Evolutionary conservation across 2,888 invertebrate genomes (phyloP), one percentile per base, ranked within the genome.

Genomic region (Selenia dentaria): DNA sequence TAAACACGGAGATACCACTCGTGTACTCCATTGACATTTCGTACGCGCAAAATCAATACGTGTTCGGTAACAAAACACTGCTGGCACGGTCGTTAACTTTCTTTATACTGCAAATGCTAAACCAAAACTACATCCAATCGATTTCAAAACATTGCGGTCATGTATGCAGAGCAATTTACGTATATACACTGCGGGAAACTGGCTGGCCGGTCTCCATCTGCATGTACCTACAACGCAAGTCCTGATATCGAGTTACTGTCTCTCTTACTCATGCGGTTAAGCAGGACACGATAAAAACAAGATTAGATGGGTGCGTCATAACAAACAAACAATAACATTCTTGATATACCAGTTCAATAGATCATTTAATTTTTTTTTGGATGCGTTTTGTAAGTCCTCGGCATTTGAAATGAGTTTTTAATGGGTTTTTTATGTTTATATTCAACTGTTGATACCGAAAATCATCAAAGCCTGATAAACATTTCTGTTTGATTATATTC

Each of bases 41-140:
- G 16, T 29, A 8, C 11, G 18, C 10, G 24, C 24, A 42, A 44
- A 51, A 57, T 46, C 46, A 46, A 46, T 46, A 46, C 29, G 33
- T 8, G 10, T 24, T n/a, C 28, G 34, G n/a, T 5, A 28, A 24
- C 32, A 27, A 33, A 27, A 33, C 11, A 28, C 31, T 8, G 10
- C 9, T 20, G 13, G 31, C 8, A 14, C 25, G 6, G 31, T 34
- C 18, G 5, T 29, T 39, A 18, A 26, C 35, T 26, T 35, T 46
- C 31, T 26, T 45, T 39, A 33, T 35, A 12, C 9, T 25, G 28
- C 29, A 18, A 10, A 34, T 25, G 16, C 24, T 4, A 13, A 3
- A 26, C 24, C 20, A 29, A 29, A 45, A 39, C 45, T 20, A 2
- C 2, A 20, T 24, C 3, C 11, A 13, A 6, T 18, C 18, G 14